These are phyloP conservation scores for Phalacrocorax aristotelis DNA, from an alignment of 2,113 vertebrate genomes.

Conservation along the genomic window DNA sequence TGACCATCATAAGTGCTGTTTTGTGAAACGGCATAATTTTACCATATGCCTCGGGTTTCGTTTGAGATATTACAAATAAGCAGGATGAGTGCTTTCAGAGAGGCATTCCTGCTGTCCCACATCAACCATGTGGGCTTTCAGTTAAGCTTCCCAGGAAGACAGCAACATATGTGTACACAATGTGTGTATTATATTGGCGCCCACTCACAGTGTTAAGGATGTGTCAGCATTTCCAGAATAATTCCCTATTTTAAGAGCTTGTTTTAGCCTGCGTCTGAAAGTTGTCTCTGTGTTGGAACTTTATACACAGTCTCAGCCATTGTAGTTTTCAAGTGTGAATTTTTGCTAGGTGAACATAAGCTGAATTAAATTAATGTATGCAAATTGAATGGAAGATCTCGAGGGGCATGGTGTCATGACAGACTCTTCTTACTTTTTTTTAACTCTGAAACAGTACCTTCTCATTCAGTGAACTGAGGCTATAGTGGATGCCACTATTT, in stretches of 20 bases:
- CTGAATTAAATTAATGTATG: not conserved
- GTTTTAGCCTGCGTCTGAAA: not conserved
- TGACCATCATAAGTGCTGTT: not conserved
- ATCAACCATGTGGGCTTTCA: constrained; percentile 55
- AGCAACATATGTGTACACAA: constrained; percentile 66
- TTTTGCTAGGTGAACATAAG: constrained; percentile 8
- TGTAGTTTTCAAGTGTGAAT: not conserved
- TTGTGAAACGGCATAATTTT: not conserved
- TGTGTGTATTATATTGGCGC: constrained; percentile 60
- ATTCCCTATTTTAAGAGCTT: constrained; percentile 37
- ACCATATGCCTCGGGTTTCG: constrained; percentile 4
- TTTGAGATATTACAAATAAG: constrained; percentile 47
- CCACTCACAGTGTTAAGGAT: constrained; percentile 49
- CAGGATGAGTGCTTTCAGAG: constrained; percentile 53
- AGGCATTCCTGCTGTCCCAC: constrained; percentile 68
- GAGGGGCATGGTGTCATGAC: not conserved
- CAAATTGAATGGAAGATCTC: not conserved
- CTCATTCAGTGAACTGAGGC: not conserved
- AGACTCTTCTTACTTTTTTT: not conserved
- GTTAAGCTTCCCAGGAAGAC: constrained; percentile 64
- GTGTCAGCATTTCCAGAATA: constrained; percentile 65
- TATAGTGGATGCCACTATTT: not conserved
- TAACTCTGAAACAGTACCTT: not conserved
- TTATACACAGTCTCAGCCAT: not conserved
- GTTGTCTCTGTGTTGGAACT: not conserved